Conservation (phyloP, 2,797 vertebrate genomes). For the Limnodromus scolopaceus region DNA sequence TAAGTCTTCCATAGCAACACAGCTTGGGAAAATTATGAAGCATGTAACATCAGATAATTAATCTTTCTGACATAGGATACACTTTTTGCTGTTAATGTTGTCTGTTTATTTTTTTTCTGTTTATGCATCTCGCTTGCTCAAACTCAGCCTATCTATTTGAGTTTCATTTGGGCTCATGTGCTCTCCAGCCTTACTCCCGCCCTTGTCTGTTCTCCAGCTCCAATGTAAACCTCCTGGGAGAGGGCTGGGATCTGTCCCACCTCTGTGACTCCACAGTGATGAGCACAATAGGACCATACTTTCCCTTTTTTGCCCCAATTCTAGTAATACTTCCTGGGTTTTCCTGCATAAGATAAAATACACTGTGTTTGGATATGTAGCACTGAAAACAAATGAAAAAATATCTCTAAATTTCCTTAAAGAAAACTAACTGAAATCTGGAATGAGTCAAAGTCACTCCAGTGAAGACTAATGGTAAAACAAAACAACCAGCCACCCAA, state of each 20-base stretch:
- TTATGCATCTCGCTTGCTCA: not conserved
- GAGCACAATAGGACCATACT: not conserved
- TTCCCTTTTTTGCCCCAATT: not conserved
- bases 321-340: not conserved
- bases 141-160: not conserved
- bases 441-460: not conserved
- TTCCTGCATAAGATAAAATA: not conserved
- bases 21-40: constrained; percentile 34
- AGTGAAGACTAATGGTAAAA: not conserved
- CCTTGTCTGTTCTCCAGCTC: not conserved
- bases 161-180: not conserved
- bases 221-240: not conserved
- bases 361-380: not conserved
- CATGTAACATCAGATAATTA: constrained; percentile 29
- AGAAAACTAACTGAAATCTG: not conserved
- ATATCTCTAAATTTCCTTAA: not conserved
- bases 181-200: not conserved
- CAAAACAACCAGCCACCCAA: not conserved
- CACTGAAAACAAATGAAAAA: not conserved
- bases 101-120: not conserved
- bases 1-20: constrained; percentile 43
- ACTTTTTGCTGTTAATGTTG: not conserved
- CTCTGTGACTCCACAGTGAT: not conserved
- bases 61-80: not conserved
- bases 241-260: not conserved